A percentile compares a stretch with the other conserved stretches of the same genome.
Conservation (phyloP, 2,888 invertebrate genomes). For the Reticulitermes lucifugus region DNA sequence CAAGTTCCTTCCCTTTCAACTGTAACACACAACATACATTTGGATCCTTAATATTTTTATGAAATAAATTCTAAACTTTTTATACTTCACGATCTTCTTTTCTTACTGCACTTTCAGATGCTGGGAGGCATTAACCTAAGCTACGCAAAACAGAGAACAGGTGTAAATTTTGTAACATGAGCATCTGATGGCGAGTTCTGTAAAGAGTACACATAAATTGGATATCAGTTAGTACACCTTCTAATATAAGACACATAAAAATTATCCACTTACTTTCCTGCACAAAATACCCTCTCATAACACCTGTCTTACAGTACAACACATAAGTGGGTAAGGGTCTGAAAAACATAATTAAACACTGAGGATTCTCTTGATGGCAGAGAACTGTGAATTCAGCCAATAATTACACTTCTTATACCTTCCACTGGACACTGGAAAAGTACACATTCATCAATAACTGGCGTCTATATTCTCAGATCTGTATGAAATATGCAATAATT, state of each 20-base stretch:
- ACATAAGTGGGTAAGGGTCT: neutral
- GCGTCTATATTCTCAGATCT: neutral
- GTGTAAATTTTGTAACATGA: too few species aligned
- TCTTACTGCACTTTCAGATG: too few species aligned
- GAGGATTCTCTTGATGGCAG: neutral
- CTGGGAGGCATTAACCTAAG: too few species aligned
- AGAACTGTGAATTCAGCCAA: neutral
- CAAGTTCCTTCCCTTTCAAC: too few species aligned
- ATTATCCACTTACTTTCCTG: neutral
- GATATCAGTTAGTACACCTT: neutral
- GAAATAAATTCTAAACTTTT: too few species aligned
- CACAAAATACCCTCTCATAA: slow-evolving; percentile 8
- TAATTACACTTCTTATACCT: neutral
- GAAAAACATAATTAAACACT: slow-evolving; percentile 16
- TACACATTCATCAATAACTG: neutral
- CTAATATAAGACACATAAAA: slow-evolving; percentile 15
- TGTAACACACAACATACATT: too few species aligned
- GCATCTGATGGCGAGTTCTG: too few species aligned
- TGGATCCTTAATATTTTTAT: too few species aligned
- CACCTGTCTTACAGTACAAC: neutral
- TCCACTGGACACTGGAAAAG: neutral
- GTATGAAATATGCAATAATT: neutral
- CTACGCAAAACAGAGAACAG: too few species aligned
- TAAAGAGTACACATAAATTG: neutral
- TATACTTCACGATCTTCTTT: too few species aligned